phyloP scores from a whole-genome alignment of 2,113 vertebrate species.

The Oenanthe melanoleuca region DNA sequence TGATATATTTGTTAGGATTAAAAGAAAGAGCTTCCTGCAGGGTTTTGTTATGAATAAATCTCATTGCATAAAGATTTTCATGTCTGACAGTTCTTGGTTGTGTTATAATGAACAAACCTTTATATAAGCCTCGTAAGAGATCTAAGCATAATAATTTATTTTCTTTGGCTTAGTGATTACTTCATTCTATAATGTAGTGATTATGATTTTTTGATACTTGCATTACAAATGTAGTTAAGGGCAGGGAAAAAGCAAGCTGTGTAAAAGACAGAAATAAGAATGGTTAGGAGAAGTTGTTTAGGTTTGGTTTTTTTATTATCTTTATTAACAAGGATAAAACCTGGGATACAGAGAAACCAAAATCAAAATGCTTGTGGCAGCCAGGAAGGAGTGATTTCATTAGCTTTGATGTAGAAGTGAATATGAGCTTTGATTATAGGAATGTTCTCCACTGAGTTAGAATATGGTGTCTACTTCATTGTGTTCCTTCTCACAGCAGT shows the following conservation, averaged over 20 bases:
- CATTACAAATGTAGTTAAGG: neutral
- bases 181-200: neutral
- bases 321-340: neutral
- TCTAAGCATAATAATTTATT: neutral
- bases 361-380: neutral
- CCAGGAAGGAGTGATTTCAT: neutral
- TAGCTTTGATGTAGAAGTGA: neutral
- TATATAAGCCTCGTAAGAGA: neutral
- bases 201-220: neutral
- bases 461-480: neutral
- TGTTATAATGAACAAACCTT: neutral
- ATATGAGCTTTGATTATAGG: neutral
- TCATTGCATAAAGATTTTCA: neutral
- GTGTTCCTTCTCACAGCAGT: neutral
- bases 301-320: neutral
- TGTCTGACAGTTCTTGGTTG: neutral
- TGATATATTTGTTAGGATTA: neutral
- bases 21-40: neutral
- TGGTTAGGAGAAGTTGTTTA: neutral
- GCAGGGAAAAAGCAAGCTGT: accelerated
- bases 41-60: neutral
- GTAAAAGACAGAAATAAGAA: neutral
- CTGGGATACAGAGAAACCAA: neutral
- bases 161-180: neutral
- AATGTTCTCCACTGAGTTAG: neutral